These are phyloP conservation scores for Iphiclides podalirius DNA, from an alignment of 2,888 invertebrate species.

Conservation along the genomic window DNA sequence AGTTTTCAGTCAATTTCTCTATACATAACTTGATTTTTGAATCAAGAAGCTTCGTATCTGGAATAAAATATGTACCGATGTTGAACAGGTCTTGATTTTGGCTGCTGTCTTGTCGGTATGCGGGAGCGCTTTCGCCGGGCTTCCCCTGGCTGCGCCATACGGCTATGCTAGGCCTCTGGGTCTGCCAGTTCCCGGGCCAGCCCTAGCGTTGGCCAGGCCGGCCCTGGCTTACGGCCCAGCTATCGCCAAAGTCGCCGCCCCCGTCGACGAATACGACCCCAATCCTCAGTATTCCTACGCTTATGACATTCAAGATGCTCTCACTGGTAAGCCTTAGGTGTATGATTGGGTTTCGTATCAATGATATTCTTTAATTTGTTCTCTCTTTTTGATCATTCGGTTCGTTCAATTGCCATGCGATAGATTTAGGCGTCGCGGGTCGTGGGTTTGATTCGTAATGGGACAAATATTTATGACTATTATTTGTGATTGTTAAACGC, in stretches of 20 bases:
- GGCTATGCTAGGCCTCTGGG: slow-evolving; percentile 29
- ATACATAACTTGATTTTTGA: too few species aligned
- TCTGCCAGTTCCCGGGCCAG: slow-evolving; percentile 52
- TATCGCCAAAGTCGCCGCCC: slow-evolving; percentile 56
- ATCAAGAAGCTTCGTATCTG: too few species aligned
- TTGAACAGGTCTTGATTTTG: slow-evolving; percentile 56
- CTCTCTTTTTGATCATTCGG: too few species aligned
- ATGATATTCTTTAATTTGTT: too few species aligned
- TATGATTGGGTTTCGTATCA: too few species aligned
- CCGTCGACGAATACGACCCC: slow-evolving; percentile 80
- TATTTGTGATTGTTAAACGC: too few species aligned
- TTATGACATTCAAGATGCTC: slow-evolving; percentile 84
- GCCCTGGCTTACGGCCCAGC: slow-evolving; percentile 45
- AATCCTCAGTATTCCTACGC: slow-evolving; percentile 85
- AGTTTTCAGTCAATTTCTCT: too few species aligned
- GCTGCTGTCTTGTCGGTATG: slow-evolving; percentile 56
- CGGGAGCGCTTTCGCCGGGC: slow-evolving; percentile 47
- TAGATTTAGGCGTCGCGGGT: too few species aligned
- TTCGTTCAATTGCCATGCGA: too few species aligned
- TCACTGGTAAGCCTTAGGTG: slow-evolving; percentile 80
- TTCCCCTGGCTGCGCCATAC: slow-evolving; percentile 39
- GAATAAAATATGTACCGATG: too few species aligned
- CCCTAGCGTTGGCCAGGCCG: slow-evolving; percentile 31
- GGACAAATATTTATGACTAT: too few species aligned
- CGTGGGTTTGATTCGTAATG: too few species aligned